Evolutionary conservation across 2,113 vertebrate genomes (phyloP).

Genomic region (Percina caprodes): DNA sequence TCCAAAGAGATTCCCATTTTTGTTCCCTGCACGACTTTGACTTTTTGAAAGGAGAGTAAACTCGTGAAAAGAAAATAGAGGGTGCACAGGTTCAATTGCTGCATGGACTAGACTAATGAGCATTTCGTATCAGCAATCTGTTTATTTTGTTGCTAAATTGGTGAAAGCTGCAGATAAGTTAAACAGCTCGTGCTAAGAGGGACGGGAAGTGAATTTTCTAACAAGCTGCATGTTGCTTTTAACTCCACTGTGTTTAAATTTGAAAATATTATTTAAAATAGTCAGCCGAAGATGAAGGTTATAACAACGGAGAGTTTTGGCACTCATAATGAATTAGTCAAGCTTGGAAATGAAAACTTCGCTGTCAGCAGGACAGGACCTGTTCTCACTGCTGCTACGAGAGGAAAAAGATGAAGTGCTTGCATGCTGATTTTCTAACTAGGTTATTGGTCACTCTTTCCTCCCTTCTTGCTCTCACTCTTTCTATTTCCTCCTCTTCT

Average conservation of each 20-base stretch:
- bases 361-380: conserved; percentile 61
- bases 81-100: not conserved
- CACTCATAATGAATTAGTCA: conserved; percentile 75
- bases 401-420: conserved; percentile 46
- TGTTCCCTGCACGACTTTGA: conserved; percentile 40
- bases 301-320: conserved; percentile 51
- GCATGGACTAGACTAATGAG: conserved; percentile 57
- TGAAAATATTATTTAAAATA: conserved; percentile 48
- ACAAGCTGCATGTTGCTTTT: conserved; percentile 42
- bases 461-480: not conserved
- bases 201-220: conserved; percentile 37
- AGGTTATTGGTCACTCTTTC: conserved; percentile 60
- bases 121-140: conserved; percentile 59
- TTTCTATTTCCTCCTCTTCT: conserved; percentile 9
- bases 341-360: conserved; percentile 65
- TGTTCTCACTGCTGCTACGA: conserved; percentile 33
- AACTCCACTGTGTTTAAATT: conserved; percentile 36
- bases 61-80: conserved; percentile 35
- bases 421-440: conserved; percentile 64
- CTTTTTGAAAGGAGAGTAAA: conserved; percentile 15
- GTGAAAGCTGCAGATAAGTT: conserved; percentile 37
- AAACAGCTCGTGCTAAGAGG: conserved; percentile 21
- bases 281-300: conserved; percentile 63
- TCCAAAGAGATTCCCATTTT: conserved; percentile 34
- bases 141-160: conserved; percentile 42